A percentile compares a stretch with the other conserved stretches of the same genome.
Conservation (phyloP, 2,797 vertebrate species). For the Coccyzus lansbergi region DNA sequence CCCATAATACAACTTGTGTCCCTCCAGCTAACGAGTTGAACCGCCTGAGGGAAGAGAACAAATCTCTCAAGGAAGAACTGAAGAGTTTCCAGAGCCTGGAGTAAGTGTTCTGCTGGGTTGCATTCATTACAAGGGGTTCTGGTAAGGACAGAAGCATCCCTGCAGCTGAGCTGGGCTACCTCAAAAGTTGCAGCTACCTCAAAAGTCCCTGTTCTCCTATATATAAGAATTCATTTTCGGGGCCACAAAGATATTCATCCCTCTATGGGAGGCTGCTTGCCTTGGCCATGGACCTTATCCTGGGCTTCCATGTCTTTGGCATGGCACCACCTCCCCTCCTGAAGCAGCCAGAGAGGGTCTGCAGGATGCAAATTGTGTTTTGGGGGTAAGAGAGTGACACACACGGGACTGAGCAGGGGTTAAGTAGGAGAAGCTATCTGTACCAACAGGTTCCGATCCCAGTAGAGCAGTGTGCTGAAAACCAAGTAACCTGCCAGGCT, state of each 20-base stretch:
- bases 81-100: constrained; percentile 75
- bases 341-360: background rate
- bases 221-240: background rate
- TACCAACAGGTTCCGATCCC: background rate
- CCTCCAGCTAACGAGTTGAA: constrained; percentile 85
- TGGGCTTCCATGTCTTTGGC: background rate
- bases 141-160: background rate
- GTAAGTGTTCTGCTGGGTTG: constrained; percentile 76
- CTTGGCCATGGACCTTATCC: accelerated
- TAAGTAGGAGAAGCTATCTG: background rate
- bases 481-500: constrained; percentile 4
- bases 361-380: background rate
- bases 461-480: background rate
- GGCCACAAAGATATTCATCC: background rate
- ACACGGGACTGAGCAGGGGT: background rate
- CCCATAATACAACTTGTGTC: background rate
- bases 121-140: background rate
- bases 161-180: accelerated
- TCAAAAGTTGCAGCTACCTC: background rate
- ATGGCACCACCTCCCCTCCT: background rate
- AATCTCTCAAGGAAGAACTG: constrained; percentile 84
- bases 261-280: accelerated
- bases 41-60: constrained; percentile 88
- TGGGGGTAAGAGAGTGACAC: background rate
- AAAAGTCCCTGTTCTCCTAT: background rate